Conservation (phyloP, 2,888 invertebrate species). For the Tachina lurida region DNA sequence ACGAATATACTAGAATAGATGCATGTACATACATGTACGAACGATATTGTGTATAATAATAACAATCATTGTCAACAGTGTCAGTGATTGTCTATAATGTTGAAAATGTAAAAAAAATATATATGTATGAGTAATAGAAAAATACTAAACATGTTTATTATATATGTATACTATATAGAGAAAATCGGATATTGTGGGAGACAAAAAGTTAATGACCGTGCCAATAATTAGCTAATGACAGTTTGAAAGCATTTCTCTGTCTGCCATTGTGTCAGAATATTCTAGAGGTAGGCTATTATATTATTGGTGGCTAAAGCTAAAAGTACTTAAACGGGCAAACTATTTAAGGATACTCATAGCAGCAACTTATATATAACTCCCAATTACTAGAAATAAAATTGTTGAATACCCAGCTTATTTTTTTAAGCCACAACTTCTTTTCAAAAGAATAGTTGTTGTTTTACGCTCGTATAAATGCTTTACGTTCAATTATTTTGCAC, state of each 20-base stretch:
- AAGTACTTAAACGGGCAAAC: too few relatives aligned
- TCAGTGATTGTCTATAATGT: conserved; percentile 52
- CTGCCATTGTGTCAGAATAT: conserved; percentile 43
- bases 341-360: too few relatives aligned
- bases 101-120: background rate
- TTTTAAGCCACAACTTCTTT: too few relatives aligned
- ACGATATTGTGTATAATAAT: background rate
- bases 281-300: conserved; percentile 7
- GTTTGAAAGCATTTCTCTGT: conserved; percentile 71
- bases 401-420: too few relatives aligned
- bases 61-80: conserved; percentile 29
- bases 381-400: too few relatives aligned
- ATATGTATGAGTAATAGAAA: conserved; percentile 28
- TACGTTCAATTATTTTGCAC: too few relatives aligned
- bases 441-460: too few relatives aligned
- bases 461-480: too few relatives aligned
- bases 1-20: background rate
- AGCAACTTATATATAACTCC: too few relatives aligned
- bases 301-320: background rate
- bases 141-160: conserved; percentile 22
- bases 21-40: background rate
- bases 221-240: conserved; percentile 80
- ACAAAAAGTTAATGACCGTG: conserved; percentile 73
- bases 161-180: too few relatives aligned
- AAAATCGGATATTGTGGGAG: conserved; percentile 32